Base-by-base conservation (phyloP, 2,113 vertebrate genomes). In the Fukomys damarensis region DNA sequence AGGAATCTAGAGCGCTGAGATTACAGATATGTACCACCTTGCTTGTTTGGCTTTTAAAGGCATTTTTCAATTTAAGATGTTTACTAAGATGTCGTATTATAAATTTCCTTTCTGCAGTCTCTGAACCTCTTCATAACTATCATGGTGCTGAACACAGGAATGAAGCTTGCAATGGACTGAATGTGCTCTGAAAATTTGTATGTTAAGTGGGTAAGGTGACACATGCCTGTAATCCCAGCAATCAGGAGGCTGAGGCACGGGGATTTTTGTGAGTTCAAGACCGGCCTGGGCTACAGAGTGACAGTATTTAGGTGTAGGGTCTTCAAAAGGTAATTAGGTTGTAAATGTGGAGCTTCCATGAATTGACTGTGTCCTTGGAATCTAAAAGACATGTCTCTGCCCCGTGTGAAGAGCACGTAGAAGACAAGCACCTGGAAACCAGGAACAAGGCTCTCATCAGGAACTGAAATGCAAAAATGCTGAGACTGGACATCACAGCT, bases 111-210 rank as follows among this genome's bases (percentile, higher is more conserved):
- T 77, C 77, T 92, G 24, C 54, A 95, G 68, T 65, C 59, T 87
- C 81, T 94, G 72, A 90, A 90, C 89, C 86, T 85, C 63, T 76
- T 89, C 93, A 19, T 19, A 35, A 72, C 54, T 28, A 13, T 35
- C 43, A 30, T 32, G n/a, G 24, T 88, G 59, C 38, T 66, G 7
- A 95, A 79, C 26, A 49, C 35, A 93, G 38, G 56, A 89, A 61
- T 41, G 41, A 35, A 74, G 7, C 11, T 59, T 88, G 54, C 35
- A 30, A 7, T 65, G 35, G 59, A 79, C 56, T 65, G 32, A 49
- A 61, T 52, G 14, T 81, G 63, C 17, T 49, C 7, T 81, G 20
- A 12, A 68, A 54, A 91, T 68, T 16, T n/a, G 3, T 56, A 32
- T 32, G 10, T 66, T 66, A 20, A 32, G 11, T 43, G 49, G 26